A percentile compares a stretch with the other conserved stretches of the same genome.
Evolutionary conservation across 2,113 vertebrate genomes (phyloP).

Genomic region (Bostrychus sinensis): DNA sequence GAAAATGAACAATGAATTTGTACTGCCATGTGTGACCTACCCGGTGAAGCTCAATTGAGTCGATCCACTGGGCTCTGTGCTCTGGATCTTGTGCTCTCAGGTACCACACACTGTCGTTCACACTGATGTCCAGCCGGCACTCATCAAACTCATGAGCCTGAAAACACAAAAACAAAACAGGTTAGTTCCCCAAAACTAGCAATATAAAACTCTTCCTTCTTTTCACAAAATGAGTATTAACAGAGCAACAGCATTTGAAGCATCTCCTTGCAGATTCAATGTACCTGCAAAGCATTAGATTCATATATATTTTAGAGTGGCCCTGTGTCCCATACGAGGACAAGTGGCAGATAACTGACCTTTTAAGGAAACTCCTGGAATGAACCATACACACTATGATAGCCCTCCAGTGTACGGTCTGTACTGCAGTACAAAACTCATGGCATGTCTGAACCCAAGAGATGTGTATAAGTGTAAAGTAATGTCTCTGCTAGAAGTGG

Average conservation of each 20-base stretch:
- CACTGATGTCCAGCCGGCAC: slow-evolving; percentile 96
- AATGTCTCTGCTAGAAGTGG: no score
- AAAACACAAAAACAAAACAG: background rate
- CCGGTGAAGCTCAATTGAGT: slow-evolving; percentile 94
- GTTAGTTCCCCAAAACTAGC: background rate
- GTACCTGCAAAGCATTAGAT: background rate
- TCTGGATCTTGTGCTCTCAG: slow-evolving; percentile 92
- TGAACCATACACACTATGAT: slow-evolving; percentile 30
- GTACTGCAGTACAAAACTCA: no score
- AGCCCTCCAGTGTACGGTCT: slow-evolving; percentile 35
- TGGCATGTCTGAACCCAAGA: no score
- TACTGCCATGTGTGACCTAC: slow-evolving; percentile 68
- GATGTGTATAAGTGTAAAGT: no score
- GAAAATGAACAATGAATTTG: background rate
- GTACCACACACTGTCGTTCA: slow-evolving; percentile 98
- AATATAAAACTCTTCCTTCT: background rate
- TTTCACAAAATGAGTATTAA: background rate
- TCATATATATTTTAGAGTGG: no score
- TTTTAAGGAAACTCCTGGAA: slow-evolving; percentile 51
- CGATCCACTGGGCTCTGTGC: slow-evolving; percentile 92
- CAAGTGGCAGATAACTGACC: slow-evolving; percentile 37
- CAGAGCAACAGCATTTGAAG: no score
- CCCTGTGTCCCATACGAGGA: slow-evolving; percentile 16
- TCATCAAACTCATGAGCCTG: slow-evolving; percentile 98
- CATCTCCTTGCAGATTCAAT: background rate